These are phyloP conservation scores for Chelon auratus DNA, from an alignment of 2,797 vertebrate species.

Conservation along the genomic window DNA sequence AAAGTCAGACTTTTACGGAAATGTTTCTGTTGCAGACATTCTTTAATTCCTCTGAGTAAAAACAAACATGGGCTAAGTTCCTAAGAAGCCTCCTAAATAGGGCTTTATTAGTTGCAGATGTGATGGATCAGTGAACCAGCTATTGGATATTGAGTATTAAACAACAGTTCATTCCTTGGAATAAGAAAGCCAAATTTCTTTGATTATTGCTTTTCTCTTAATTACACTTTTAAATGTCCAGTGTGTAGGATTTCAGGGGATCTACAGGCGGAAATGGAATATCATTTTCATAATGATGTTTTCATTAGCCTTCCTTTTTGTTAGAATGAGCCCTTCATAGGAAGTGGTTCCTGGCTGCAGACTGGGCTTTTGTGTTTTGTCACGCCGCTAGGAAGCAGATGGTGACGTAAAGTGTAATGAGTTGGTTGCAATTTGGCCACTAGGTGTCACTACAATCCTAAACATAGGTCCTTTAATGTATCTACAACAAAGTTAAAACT, in stretches of 20 bases:
- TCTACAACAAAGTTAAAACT: not conserved
- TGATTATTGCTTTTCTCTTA: not conserved
- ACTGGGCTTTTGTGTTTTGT: too few species aligned
- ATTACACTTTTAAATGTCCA: not conserved
- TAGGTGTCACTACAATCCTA: too few species aligned
- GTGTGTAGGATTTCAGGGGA: too few species aligned
- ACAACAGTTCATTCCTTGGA: not conserved
- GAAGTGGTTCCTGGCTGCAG: too few species aligned
- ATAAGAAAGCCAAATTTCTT: too few species aligned
- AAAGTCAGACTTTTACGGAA: not conserved
- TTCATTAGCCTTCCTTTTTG: too few species aligned
- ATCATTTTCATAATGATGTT: too few species aligned
- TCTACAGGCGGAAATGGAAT: too few species aligned
- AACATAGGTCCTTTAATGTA: not conserved
- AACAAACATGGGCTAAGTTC: conserved; percentile 7
- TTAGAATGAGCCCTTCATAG: too few species aligned
- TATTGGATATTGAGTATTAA: not conserved
- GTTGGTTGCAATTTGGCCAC: too few species aligned
- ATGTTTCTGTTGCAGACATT: not conserved
- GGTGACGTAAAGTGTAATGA: too few species aligned
- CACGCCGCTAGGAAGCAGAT: too few species aligned
- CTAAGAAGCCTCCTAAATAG: not conserved
- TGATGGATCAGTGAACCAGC: conserved; percentile 2
- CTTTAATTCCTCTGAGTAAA: not conserved
- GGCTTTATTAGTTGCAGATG: not conserved